Evolutionary conservation across 2,797 vertebrate species (phyloP).

Genomic region (Coregonus suidteri): DNA sequence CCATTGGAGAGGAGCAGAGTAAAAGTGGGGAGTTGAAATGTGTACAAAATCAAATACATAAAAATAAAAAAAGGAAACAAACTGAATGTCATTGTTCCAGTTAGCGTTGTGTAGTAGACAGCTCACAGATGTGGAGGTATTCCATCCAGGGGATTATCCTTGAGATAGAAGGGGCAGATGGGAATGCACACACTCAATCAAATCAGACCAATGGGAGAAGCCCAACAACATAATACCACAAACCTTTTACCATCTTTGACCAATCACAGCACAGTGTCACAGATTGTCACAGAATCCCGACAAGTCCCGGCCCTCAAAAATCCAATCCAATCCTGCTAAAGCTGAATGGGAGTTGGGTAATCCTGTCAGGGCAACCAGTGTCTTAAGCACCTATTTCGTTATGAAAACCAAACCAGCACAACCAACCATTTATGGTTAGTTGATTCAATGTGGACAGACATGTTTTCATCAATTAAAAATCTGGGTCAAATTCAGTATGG

Average conservation of each 20-base stretch:
- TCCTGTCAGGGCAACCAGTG: constrained; percentile 66
- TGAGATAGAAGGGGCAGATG: constrained; percentile 76
- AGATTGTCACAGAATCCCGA: constrained; percentile 36
- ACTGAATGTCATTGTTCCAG: constrained; percentile 26
- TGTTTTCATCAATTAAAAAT: background rate
- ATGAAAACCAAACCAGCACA: constrained; percentile 57
- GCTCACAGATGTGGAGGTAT: constrained; percentile 70
- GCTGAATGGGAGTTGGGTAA: constrained; percentile 73
- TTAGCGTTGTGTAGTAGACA: constrained; percentile 65
- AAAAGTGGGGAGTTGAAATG: background rate
- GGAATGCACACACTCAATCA: constrained; percentile 55
- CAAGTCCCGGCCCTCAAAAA: constrained; percentile 58
- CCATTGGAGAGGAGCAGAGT: background rate
- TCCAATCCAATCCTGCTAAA: constrained; percentile 76
- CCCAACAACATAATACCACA: constrained; percentile 59
- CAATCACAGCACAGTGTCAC: constrained; percentile 61
- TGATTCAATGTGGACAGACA: too few relatives aligned
- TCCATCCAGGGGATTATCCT: constrained; percentile 76
- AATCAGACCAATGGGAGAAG: constrained; percentile 64
- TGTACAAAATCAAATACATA: background rate
- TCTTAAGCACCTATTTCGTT: constrained; percentile 63
- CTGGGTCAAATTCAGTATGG: background rate
- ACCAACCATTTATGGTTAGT: constrained; percentile 1
- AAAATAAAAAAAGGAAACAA: background rate
- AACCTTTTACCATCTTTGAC: constrained; percentile 61